Evolutionary conservation across 92 coral and sea anemone genomes (phyloP).

Genomic region (Palythoa caribaeorum): DNA sequence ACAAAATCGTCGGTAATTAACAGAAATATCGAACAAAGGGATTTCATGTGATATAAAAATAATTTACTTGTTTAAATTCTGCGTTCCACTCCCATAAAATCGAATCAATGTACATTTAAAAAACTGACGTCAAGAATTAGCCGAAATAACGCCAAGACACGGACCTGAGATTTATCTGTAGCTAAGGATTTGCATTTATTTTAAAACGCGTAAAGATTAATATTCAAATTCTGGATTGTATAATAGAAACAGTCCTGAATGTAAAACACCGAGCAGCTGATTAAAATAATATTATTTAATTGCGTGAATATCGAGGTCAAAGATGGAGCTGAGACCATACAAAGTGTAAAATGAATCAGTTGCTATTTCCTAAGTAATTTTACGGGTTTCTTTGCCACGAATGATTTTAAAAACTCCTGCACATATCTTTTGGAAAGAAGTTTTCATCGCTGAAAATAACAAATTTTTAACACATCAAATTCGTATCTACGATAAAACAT

Average conservation of each 20-base stretch:
- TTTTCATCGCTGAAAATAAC: neutral
- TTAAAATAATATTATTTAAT: neutral
- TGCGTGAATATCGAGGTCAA: neutral
- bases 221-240: neutral
- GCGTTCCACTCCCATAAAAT: neutral
- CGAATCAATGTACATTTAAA: neutral
- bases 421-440: neutral
- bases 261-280: neutral
- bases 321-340: neutral
- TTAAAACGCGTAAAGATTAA: neutral
- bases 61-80: neutral
- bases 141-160: neutral
- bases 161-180: neutral
- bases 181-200: neutral
- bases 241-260: neutral
- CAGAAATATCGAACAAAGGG: neutral
- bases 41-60: neutral
- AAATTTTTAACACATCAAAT: neutral
- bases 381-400: slow-evolving; percentile 3
- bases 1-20: neutral
- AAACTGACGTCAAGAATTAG: neutral
- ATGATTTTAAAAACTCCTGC: neutral
- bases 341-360: neutral
- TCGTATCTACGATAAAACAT: neutral
- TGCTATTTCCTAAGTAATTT: neutral